Evolutionary conservation across 2,113 vertebrate species (phyloP).

Genomic region (Neodon shergylaensis): DNA sequence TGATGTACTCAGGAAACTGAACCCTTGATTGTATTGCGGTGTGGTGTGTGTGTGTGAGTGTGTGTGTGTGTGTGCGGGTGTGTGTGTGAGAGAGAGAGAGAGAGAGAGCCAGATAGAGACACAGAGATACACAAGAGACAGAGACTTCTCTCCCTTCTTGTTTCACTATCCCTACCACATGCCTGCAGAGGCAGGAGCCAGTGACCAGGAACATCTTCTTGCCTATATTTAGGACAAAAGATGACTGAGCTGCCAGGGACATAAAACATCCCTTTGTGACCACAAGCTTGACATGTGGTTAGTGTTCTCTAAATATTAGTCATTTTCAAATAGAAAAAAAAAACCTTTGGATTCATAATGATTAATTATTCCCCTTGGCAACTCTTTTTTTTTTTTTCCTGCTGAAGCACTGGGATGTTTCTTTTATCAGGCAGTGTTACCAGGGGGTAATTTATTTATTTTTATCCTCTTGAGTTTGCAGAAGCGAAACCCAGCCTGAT

Average conservation of each 20-base stretch:
- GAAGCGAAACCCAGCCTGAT: not conserved
- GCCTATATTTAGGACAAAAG: constrained; percentile 48
- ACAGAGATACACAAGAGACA: not conserved
- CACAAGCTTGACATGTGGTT: not conserved
- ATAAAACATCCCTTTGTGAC: not conserved
- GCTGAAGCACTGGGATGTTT: not conserved
- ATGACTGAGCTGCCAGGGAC: not conserved
- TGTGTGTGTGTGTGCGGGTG: not conserved
- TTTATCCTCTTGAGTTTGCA: not conserved
- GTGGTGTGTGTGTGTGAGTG: not conserved
- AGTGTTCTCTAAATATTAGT: constrained; percentile 32
- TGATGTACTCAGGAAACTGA: not conserved
- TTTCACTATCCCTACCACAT: not conserved
- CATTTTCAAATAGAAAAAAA: constrained; percentile 36
- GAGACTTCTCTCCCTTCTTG: not conserved
- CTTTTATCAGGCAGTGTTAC: not conserved
- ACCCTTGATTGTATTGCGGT: not conserved
- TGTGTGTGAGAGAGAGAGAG: not conserved
- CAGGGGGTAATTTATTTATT: not conserved
- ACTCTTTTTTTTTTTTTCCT: not conserved
- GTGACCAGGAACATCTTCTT: not conserved
- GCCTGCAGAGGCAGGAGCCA: not conserved
- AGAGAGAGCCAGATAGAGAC: not conserved
- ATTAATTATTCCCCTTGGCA: constrained; percentile 35
- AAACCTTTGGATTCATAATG: not conserved